A percentile compares a stretch with the other conserved stretches of the same genome.
phyloP scores from a whole-genome alignment of 1,140 invertebrate species.

The Grapholita molesta region DNA sequence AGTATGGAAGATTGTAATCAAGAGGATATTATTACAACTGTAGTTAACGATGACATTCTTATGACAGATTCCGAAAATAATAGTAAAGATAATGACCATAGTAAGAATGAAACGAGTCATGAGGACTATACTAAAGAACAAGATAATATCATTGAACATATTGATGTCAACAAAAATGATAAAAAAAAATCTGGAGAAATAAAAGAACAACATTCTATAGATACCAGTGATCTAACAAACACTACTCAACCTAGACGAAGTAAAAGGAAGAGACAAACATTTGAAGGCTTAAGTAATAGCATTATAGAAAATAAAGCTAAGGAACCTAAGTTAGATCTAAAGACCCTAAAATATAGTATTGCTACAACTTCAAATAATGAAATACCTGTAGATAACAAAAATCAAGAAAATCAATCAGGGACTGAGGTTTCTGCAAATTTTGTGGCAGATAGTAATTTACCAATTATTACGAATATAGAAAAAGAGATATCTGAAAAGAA shows the following conservation, averaged over 20 bases:
- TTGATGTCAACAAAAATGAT: neutral
- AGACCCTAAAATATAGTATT: neutral
- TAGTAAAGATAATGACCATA: conserved; percentile 20
- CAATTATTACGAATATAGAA: neutral
- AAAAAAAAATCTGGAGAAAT: neutral
- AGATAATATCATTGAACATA: conserved; percentile 21
- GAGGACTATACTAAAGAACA: conserved; percentile 20
- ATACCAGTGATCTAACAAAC: neutral
- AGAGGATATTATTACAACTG: conserved; percentile 4
- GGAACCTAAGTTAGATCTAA: neutral
- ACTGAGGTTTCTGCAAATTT: neutral
- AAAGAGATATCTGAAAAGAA: neutral
- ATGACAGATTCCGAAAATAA: neutral
- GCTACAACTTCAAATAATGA: neutral
- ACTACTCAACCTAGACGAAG: neutral
- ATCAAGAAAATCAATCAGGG: neutral
- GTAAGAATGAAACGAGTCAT: conserved; percentile 24
- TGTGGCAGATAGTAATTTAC: neutral
- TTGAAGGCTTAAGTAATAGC: neutral
- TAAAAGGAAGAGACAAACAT: neutral
- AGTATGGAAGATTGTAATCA: conserved; percentile 3
- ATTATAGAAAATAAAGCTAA: neutral
- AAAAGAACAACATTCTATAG: neutral
- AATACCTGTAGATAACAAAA: neutral
- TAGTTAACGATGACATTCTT: conserved; percentile 25